Evolutionary conservation across 2,113 vertebrate species (phyloP).

Genomic region (Prunella himalayana): DNA sequence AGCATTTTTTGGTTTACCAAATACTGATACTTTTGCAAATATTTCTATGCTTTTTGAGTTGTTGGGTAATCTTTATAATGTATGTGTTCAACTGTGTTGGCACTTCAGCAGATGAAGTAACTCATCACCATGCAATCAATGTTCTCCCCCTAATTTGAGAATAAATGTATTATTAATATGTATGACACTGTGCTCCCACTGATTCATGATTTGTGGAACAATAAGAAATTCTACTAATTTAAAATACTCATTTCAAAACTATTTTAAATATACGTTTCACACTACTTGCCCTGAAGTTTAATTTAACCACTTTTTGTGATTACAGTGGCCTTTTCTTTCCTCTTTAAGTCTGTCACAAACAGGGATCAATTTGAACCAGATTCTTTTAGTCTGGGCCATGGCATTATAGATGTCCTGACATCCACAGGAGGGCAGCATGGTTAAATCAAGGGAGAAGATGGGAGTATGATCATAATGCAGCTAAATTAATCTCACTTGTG

Average conservation of each 20-base stretch:
- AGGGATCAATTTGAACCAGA: background rate
- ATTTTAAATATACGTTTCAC: background rate
- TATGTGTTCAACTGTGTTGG: background rate
- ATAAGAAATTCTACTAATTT: background rate
- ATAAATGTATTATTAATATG: constrained; percentile 2
- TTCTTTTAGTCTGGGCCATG: background rate
- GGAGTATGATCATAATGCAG: background rate
- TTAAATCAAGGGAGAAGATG: constrained; percentile 49
- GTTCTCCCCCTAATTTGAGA: background rate
- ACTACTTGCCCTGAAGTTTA: background rate
- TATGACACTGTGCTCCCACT: background rate
- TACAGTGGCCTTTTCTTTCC: background rate
- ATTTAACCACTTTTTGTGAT: background rate
- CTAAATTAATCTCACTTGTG: background rate
- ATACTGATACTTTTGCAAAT: background rate
- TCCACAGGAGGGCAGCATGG: constrained; percentile 77
- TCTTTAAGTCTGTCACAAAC: background rate
- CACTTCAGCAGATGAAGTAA: background rate
- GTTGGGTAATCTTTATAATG: background rate
- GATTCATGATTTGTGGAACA: background rate
- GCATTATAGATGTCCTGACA: background rate
- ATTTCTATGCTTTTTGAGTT: background rate
- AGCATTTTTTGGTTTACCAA: background rate
- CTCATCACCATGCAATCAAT: background rate
- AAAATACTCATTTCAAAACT: background rate